These are phyloP conservation scores for Dolichopus griseipennis DNA, from an alignment of 2,888 invertebrate species.

Conservation along the genomic window DNA sequence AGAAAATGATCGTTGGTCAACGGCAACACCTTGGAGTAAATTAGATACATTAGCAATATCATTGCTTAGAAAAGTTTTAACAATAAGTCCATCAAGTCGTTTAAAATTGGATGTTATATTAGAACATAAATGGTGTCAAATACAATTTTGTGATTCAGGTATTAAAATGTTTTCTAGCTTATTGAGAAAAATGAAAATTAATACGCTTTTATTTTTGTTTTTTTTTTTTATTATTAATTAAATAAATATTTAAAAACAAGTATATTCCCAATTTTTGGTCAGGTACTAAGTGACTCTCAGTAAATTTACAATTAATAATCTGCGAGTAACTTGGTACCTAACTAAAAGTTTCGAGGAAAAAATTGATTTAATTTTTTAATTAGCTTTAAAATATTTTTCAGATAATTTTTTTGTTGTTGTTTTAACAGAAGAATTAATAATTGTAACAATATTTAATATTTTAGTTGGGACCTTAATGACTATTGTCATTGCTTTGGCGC, in stretches of 20 bases:
- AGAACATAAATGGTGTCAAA: constrained; percentile 65
- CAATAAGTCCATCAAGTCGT: constrained; percentile 57
- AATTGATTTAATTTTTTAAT: no score
- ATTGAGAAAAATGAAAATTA: no score
- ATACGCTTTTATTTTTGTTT: not conserved
- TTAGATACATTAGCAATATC: constrained; percentile 65
- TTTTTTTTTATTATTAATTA: not conserved
- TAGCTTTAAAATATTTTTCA: no score
- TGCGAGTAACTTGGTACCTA: constrained; percentile 44
- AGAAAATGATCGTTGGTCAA: constrained; percentile 54
- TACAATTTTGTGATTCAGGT: constrained; percentile 43
- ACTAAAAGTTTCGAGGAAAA: constrained; percentile 25
- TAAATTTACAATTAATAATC: constrained; percentile 35
- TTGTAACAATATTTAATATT: no score
- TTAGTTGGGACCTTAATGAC: not conserved
- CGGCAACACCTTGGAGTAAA: constrained; percentile 70
- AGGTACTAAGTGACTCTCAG: constrained; percentile 88
- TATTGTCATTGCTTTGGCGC: constrained; percentile 68
- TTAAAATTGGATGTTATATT: constrained; percentile 59
- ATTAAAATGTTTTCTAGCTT: constrained; percentile 24
- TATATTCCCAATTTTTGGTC: constrained; percentile 45
- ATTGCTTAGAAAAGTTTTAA: constrained; percentile 66
- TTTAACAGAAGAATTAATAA: no score
- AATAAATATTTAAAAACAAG: constrained; percentile 17
- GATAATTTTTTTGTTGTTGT: no score